Evolutionary conservation across 2,888 invertebrate species (phyloP), one percentile per base, ranked within the genome.

Genomic region (Eristalinus sepulchralis): DNA sequence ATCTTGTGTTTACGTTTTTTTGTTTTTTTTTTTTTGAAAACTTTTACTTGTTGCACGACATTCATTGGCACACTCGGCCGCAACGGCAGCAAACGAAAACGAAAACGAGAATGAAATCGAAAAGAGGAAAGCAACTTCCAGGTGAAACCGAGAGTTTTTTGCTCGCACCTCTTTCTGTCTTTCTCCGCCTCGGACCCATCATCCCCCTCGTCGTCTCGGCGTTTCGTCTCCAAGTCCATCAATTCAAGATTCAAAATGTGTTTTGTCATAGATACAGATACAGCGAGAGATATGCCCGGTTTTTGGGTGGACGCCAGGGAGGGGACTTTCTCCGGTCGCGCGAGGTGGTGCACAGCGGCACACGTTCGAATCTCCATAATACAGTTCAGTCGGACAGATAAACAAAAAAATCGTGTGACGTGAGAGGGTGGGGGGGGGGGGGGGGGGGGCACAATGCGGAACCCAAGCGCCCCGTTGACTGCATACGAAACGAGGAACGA

Each of bases 121-220:
- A 86, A 86, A 82, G 85, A 86, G 47, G 47, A 47, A 47, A 57
- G 57, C 22, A 86, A 86, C 83, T 86, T 83, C 83, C 86, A 86
- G 83, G 86, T 86, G 86, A 86, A 86, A 86, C 70, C 83, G 86
- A 86, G 78, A 86, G 86, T 86, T 83, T 82, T 64, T 17, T 67
- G 20, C 22, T 17, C 24, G 6, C 24, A 57, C 57, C 57, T 57
- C 24, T 57, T n/a, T 24, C 10, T 24, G 10, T 24, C 24, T 24
- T 8, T 57, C 24, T 57, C 27, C 8, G 6, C 27, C n/a, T n/a
- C 13, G 20, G 31, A 17, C 22, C 24, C 55, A 9, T n/a, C 20
- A 13, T 33, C 17, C 70, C 63, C 20, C 59, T 68, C 63, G 22
- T 17, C 11, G 31, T 60, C 34, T 22, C 22, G 34, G 62, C 11